Percentiles rank a stretch among this genome's conserved stretches.
These are phyloP conservation scores for Caenorhabditis remanei DNA, from an alignment of 1,140 invertebrate species.

Conservation along the genomic window DNA sequence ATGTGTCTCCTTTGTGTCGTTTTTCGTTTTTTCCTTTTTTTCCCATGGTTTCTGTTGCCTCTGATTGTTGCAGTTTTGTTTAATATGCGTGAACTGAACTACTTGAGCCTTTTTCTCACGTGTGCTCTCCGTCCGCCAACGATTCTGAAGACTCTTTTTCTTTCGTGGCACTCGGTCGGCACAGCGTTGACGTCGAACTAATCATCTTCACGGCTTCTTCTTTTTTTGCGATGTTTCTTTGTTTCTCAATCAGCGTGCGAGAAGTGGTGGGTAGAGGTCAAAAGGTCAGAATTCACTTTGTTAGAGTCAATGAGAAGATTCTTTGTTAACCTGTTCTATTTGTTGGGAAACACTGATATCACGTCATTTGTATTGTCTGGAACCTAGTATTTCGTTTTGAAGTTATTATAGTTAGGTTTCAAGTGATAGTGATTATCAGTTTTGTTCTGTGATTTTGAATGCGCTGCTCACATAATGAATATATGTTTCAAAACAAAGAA, in stretches of 20 bases:
- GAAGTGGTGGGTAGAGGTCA: background rate
- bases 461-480: no score
- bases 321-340: background rate
- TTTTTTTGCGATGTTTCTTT: conserved; percentile 31
- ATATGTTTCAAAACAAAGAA: no score
- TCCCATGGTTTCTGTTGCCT: conserved; percentile 40
- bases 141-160: background rate
- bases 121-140: background rate
- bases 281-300: background rate
- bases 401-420: no score
- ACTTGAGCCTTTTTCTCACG: conserved; percentile 47
- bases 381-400: no score
- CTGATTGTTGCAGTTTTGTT: conserved; percentile 18
- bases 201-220: background rate
- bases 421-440: no score
- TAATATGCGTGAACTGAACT: conserved; percentile 48
- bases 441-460: no score
- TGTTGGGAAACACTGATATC: no score
- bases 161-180: background rate
- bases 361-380: no score
- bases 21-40: background rate
- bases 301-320: background rate
- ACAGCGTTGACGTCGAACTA: conserved; percentile 2
- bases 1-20: conserved; percentile 22
- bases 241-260: background rate